Percentiles rank a stretch among this genome's conserved stretches.
Conservation (phyloP, 2,888 invertebrate genomes). For the Cybosia mesomella region DNA sequence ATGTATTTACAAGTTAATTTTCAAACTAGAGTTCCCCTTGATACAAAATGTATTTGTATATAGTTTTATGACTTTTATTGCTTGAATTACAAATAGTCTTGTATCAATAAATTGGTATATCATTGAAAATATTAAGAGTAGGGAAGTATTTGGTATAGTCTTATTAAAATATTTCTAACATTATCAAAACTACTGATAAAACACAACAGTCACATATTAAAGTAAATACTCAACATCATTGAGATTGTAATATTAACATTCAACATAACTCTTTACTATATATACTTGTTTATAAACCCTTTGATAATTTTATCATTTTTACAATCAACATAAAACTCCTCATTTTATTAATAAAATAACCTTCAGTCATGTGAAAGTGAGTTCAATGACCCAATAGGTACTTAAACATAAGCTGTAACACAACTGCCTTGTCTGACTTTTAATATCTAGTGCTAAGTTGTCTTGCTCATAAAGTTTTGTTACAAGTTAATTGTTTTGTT, state of each 20-base stretch:
- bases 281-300: not conserved
- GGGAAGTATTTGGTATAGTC: not conserved
- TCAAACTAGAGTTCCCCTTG: too few relatives aligned
- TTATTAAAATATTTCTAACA: slow-evolving; percentile 1
- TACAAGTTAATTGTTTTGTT: slow-evolving; percentile 28
- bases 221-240: not conserved
- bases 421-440: slow-evolving; percentile 43
- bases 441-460: slow-evolving; percentile 38
- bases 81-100: not conserved
- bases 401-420: slow-evolving; percentile 57
- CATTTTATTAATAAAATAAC: slow-evolving; percentile 59
- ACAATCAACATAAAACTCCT: slow-evolving; percentile 45
- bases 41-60: too few relatives aligned
- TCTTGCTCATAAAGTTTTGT: slow-evolving; percentile 9
- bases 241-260: not conserved
- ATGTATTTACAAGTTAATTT: too few relatives aligned
- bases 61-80: too few relatives aligned
- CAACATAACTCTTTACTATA: not conserved
- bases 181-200: not conserved
- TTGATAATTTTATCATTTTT: slow-evolving; percentile 19
- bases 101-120: not conserved
- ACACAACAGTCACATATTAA: not conserved
- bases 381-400: slow-evolving; percentile 74
- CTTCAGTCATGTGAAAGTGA: slow-evolving; percentile 72
- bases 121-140: not conserved